Conservation (phyloP, 2,113 vertebrate genomes). For the Tychaedon coryphoeus region DNA sequence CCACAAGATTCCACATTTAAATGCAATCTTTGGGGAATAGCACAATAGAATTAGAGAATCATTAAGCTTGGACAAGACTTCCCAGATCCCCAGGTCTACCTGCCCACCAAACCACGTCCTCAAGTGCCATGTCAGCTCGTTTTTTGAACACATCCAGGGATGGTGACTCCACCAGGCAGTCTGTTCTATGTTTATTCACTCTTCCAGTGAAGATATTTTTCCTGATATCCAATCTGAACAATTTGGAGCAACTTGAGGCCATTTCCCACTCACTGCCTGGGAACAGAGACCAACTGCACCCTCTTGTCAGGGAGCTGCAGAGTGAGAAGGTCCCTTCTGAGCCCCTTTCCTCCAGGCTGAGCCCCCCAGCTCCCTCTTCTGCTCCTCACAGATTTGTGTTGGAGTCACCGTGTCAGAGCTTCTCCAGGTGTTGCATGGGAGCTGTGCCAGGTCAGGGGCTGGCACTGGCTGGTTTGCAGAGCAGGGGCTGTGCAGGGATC, state of each 20-base stretch:
- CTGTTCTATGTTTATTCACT: background rate
- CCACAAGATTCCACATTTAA: background rate
- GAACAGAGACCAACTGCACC: background rate
- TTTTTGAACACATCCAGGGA: background rate
- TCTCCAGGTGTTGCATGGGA: background rate
- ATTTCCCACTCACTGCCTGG: background rate
- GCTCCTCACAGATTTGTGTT: background rate
- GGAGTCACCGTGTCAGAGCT: rapidly evolving
- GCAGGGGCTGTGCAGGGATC: background rate
- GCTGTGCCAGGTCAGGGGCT: background rate
- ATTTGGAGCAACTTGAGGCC: background rate
- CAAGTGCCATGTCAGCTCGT: rapidly evolving
- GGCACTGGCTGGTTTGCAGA: background rate
- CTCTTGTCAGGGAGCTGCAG: background rate
- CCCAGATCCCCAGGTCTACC: background rate
- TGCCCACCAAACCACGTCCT: background rate
- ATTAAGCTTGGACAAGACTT: background rate
- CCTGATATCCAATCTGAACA: background rate
- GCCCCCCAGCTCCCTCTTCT: background rate
- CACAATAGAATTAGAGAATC: background rate
- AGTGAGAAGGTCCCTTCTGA: no score
- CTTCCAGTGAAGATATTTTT: background rate
- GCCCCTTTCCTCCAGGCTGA: background rate
- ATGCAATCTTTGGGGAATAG: background rate
- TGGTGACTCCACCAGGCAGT: background rate